Evolutionary conservation across 1,140 invertebrate genomes (phyloP), one percentile per base, ranked within the genome.

Genomic region (Drosophila bifasciata): DNA sequence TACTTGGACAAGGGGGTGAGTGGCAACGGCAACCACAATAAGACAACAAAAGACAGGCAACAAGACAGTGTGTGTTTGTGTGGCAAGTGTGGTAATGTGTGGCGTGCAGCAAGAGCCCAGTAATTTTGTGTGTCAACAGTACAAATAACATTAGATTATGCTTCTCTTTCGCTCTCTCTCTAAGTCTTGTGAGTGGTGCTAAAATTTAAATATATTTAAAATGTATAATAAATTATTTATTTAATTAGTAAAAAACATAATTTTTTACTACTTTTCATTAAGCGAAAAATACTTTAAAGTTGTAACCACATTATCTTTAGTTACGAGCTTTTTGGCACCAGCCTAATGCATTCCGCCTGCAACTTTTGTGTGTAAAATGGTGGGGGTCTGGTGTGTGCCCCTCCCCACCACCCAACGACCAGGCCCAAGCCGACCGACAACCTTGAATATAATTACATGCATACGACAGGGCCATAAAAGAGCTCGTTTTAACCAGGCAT

Each of bases 81-180:
- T 5, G 32, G 32, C 32, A 36, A 36, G 49, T 62, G 57, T 61
- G 57, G 49, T 46, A 55, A 55, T 36, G 49, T 36, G 49, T 11
- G 11, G n/a, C 21, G 23, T 55, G 46, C 15, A 19, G 28, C 53
- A 39, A 55, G 23, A 50, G 21, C 45, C 39, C 25, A 63, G 41
- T 28, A 50, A 62, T 63, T 69, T 69, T 50, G 45, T 69, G 50
- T 63, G 59, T 56, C 59, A 69, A 44, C 58, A 56, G 51, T 45
- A 39, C 44, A 56, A 69, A 56, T 28, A 41, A 50, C 19, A 56
- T 36, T 39, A 69, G 43, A 69, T 55, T 62, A 62, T 55, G 41
- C 46, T 45, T 41, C 9, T 49, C 11, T 45, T 46, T 40, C 17
- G 32, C 23, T 13, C 23, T 25, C 23, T 25, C 21, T n/a, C n/a